Percentiles rank a stretch among this genome's conserved stretches.
phyloP scores from a whole-genome alignment of 2,888 invertebrate species.

The Clanis bilineata region DNA sequence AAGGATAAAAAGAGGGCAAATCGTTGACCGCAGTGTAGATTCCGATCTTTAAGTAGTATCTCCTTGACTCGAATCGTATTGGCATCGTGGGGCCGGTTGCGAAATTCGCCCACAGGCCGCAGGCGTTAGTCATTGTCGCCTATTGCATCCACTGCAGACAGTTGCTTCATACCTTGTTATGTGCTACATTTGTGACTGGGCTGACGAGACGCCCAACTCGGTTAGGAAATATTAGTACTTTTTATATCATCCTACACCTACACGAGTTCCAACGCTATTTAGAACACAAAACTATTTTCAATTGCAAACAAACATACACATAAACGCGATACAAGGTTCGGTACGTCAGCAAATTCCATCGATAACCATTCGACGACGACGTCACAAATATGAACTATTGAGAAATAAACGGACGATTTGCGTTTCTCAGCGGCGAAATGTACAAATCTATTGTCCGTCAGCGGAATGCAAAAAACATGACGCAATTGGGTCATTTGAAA shows the following conservation, averaged over 20 bases:
- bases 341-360: slow-evolving; percentile 1
- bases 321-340: neutral
- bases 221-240: neutral
- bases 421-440: slow-evolving; percentile 46
- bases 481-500: slow-evolving; percentile 73
- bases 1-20: slow-evolving; percentile 56
- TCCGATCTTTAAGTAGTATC: slow-evolving; percentile 54
- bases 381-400: slow-evolving; percentile 25
- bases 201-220: slow-evolving; percentile 18
- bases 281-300: neutral
- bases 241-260: neutral
- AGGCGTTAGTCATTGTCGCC: slow-evolving; percentile 71
- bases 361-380: slow-evolving; percentile 4
- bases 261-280: neutral
- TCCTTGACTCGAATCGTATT: slow-evolving; percentile 69
- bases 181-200: slow-evolving; percentile 30
- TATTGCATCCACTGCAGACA: slow-evolving; percentile 55
- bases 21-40: slow-evolving; percentile 57
- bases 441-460: slow-evolving; percentile 65
- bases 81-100: slow-evolving; percentile 65
- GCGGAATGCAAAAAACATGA: slow-evolving; percentile 68
- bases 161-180: slow-evolving; percentile 38
- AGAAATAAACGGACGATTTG: slow-evolving; percentile 37
- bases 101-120: slow-evolving; percentile 60
- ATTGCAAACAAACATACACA: neutral